Evolutionary conservation across 2,113 vertebrate genomes (phyloP), one percentile per base, ranked within the genome.

Genomic region (Sinocyclocheilus anophthalmus): DNA sequence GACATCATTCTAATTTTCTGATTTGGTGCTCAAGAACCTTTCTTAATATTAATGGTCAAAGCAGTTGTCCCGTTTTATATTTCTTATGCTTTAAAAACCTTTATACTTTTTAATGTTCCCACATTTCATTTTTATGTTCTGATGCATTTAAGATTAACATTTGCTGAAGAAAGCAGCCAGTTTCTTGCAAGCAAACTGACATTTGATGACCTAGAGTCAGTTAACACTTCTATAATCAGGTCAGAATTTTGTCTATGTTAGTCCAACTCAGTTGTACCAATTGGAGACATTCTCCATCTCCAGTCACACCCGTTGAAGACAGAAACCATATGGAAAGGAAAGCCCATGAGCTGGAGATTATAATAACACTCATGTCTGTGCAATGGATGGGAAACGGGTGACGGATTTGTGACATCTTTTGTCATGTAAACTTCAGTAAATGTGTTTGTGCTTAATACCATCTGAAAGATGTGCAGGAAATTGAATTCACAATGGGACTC

Each of bases 271-370:
- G 55, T 45, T 42, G 70, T 33, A 85, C 9, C 72, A 70, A 55
- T 53, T 24, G 42, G 70, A 78, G 65, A 45, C 22, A 14, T 80
- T 39, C 37, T 33, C 30, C 30, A 33, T 33, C n/a, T 67, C 59
- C 53, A 20, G 7, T 33, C 30, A 55, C 53, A 78, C 53, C 13
- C 9, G 84, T 22, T 63, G 57, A 86, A 81, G 50, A 55, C 22
- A 57, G 48, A 72, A 81, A 86, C 65, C 77, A 65, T 81, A 61
- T 50, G 57, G 50, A 48, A 39, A 30, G 53, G 37, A 86, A 75
- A 30, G 26, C 22, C 33, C 13, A 10, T 7, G 65, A 37, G 30
- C 22, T 16, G 10, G 24, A 4, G 70, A 11, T 61, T 85, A 55
- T 20, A 84, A 57, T 59, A 85, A 65, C 59, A 85, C 59, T 20